Base-by-base conservation (phyloP, 2,113 vertebrate genomes). In the Hiodon alosoides region DNA sequence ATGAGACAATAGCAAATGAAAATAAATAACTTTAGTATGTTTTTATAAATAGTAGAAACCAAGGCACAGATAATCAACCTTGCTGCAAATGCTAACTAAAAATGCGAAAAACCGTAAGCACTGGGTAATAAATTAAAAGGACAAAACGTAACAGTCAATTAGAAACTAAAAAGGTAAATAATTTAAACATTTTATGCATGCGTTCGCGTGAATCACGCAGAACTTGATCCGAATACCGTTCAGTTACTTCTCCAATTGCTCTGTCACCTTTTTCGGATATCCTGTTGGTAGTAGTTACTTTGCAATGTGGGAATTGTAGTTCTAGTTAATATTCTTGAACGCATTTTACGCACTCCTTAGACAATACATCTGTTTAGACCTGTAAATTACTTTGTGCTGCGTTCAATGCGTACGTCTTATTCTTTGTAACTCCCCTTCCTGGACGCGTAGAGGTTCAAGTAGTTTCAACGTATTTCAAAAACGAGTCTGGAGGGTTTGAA, bases 391-490 rank as follows among this genome's bases (percentile, higher is more conserved):
- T 7, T 7, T 16, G 3, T n/a, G 61, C 61, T 64, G 16, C 61
- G 61, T 64, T 64, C 2, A 10, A 1, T 64, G 16, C 61, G 61
- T 64, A 64, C 16, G 31, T 64, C 31, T 17, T 31, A 7, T 64
- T 64, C 16, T 3, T 16, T 17, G 61, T 64, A 64, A 64, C 31
- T 64, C 61, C 61, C 16, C 61, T 64, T 64, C 61, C 61, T 64
- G 61, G 61, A 64, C 61, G 61, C 31, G 61, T 17, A 17, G 16
- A 17, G 16, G 61, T n/a, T 64, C n/a, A 64, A 64, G 61, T 64
- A 64, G 61, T 64, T 64, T 64, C 61, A 64, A 64, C 61, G 61
- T 64, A 64, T 17, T 64, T 64, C 61, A 64, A 64, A 64, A 64
- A 64, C 61, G 61, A 64, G 61, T 64, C 61, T n/a, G 61, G 31